phyloP scores from a whole-genome alignment of 2,888 invertebrate genomes.

The Scaptomyza parva region DNA sequence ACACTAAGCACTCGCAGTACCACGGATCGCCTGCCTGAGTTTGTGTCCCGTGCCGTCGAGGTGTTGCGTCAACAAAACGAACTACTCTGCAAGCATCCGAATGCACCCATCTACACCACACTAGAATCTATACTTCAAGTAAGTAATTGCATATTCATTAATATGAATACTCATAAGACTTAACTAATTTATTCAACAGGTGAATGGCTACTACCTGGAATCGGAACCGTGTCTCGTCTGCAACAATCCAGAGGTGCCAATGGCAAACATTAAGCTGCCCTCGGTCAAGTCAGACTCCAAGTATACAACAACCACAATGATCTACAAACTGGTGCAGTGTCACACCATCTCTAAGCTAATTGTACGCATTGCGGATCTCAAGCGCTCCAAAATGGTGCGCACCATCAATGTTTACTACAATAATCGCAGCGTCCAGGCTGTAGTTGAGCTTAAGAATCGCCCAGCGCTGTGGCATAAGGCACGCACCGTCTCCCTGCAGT shows the following conservation, averaged over 20 bases:
- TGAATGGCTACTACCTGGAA: constrained; percentile 98
- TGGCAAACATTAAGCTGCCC: constrained; percentile 95
- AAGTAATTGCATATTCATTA: neutral
- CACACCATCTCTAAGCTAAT: constrained; percentile 98
- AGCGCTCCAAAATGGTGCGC: constrained; percentile 98
- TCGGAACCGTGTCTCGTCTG: constrained; percentile 99
- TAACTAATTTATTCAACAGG: constrained; percentile 86
- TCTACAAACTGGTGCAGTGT: constrained; percentile 97
- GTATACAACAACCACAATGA: constrained; percentile 98
- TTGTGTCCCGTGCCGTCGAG: constrained; percentile 94
- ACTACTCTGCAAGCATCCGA: constrained; percentile 95
- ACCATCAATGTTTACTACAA: constrained; percentile 98
- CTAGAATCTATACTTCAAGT: constrained; percentile 97
- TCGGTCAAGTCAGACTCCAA: constrained; percentile 98
- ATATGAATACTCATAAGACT: neutral
- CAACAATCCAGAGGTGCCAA: constrained; percentile 98
- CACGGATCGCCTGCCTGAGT: constrained; percentile 89
- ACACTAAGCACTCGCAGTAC: constrained; percentile 93
- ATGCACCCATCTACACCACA: constrained; percentile 96
- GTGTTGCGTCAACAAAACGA: constrained; percentile 95
- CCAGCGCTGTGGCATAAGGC: constrained; percentile 99
- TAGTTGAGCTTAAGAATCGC: constrained; percentile 98
- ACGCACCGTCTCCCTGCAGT: constrained; percentile 94
- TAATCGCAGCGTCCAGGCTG: constrained; percentile 97
- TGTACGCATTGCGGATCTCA: constrained; percentile 96